phyloP scores from a whole-genome alignment of 2,888 invertebrate species.

The Brachycybe producta region DNA sequence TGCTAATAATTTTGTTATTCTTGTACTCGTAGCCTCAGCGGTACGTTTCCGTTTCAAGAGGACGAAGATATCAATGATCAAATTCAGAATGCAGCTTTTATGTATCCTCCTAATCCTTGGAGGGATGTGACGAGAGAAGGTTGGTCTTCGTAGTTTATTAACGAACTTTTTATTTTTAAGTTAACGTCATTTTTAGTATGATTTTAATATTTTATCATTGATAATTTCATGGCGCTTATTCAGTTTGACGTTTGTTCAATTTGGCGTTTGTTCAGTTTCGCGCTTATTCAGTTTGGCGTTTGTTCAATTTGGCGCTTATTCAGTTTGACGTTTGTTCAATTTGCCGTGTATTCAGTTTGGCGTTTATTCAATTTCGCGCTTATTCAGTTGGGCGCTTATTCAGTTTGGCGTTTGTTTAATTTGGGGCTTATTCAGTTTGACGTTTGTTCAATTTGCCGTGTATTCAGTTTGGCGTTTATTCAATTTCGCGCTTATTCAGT shows the following conservation, averaged over 20 bases:
- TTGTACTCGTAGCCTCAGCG: constrained; percentile 78
- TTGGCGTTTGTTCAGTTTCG: too few relatives aligned
- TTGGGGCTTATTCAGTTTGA: constrained; percentile 9
- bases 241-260: too few relatives aligned
- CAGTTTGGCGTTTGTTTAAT: constrained; percentile 3
- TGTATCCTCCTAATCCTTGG: constrained; percentile 98
- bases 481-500: too few relatives aligned
- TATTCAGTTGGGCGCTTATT: not conserved
- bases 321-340: too few relatives aligned
- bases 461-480: too few relatives aligned
- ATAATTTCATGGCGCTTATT: too few relatives aligned
- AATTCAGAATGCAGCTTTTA: constrained; percentile 98
- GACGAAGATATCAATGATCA: constrained; percentile 99
- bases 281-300: too few relatives aligned
- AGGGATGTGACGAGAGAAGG: constrained; percentile 85
- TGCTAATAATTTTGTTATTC: not conserved
- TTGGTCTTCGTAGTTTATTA: constrained; percentile 33
- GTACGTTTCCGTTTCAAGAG: constrained; percentile 99
- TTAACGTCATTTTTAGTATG: too few relatives aligned
- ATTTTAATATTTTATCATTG: too few relatives aligned
- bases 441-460: too few relatives aligned
- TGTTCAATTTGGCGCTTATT: too few relatives aligned
- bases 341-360: not conserved
- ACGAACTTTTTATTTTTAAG: constrained; percentile 6
- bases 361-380: not conserved